Evolutionary conservation across 2,113 vertebrate genomes (phyloP).

Genomic region (Actenoides lindsayi): DNA sequence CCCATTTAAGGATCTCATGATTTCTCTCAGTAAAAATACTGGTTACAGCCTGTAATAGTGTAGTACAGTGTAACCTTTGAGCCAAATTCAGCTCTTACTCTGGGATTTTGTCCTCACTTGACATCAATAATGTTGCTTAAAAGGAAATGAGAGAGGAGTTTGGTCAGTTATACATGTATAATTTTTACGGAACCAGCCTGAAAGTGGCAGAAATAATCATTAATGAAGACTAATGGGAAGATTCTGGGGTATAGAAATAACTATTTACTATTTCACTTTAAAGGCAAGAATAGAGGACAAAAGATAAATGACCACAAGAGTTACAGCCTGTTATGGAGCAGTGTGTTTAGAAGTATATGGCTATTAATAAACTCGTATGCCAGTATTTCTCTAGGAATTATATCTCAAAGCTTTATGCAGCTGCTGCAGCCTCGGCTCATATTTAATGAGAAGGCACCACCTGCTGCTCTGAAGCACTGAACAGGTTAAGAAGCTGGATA

Average conservation of each 20-base stretch:
- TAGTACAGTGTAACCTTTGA: not conserved
- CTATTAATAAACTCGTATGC: not conserved
- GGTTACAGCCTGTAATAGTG: not conserved
- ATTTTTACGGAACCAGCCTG: not conserved
- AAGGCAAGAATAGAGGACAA: not conserved
- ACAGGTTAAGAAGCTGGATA: not conserved
- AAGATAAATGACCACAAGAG: not conserved
- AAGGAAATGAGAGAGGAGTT: not conserved
- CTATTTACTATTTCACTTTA: not conserved
- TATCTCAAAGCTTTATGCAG: not conserved
- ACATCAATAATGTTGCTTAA: not conserved
- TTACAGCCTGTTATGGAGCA: not conserved
- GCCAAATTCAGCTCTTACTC: not conserved
- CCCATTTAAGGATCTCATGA: not conserved
- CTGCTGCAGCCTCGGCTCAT: not conserved
- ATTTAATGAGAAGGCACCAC: not conserved
- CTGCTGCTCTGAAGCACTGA: not conserved
- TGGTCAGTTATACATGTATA: not conserved
- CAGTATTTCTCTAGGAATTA: not conserved
- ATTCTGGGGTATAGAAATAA: not conserved
- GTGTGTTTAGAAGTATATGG: not conserved
- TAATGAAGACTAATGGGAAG: conserved; percentile 2
- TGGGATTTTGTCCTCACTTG: not conserved
- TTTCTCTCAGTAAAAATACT: not conserved
- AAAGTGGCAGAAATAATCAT: conserved; percentile 21